phyloP scores from a whole-genome alignment of 2,113 vertebrate genomes.

The Chiloscyllium plagiosum region DNA sequence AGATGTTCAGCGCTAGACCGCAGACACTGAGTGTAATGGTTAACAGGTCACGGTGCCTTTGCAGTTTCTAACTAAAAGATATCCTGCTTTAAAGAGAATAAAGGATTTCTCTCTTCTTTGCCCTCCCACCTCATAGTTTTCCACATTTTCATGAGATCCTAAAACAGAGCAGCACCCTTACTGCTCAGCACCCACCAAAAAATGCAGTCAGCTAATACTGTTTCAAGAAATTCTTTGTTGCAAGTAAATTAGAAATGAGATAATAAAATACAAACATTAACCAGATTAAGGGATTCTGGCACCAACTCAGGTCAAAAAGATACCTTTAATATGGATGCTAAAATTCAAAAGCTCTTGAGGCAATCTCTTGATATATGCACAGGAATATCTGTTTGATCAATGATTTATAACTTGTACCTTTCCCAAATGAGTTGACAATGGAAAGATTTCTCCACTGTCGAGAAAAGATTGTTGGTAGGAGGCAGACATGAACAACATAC shows the following conservation, averaged over 20 bases:
- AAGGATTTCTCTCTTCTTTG: background rate
- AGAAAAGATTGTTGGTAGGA: background rate
- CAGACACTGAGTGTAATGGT: background rate
- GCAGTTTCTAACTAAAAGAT: background rate
- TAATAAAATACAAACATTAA: background rate
- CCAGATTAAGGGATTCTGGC: background rate
- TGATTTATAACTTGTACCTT: conserved; percentile 8
- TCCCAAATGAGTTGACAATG: conserved; percentile 23
- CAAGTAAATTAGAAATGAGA: background rate
- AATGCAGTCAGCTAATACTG: background rate
- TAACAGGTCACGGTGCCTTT: background rate
- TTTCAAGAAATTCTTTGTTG: background rate
- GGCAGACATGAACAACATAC: background rate
- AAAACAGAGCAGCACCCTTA: background rate
- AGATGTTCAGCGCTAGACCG: background rate
- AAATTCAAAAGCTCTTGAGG: conserved; percentile 14
- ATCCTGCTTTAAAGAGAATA: background rate
- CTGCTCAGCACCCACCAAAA: no score
- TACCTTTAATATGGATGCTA: background rate
- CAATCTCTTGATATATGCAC: background rate
- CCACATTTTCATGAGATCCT: background rate
- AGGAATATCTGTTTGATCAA: conserved; percentile 31
- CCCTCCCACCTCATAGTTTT: background rate
- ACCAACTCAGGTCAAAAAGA: background rate
- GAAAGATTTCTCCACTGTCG: background rate